phyloP scores from a whole-genome alignment of 2,888 invertebrate genomes.

The Gryllus longicercus region DNA sequence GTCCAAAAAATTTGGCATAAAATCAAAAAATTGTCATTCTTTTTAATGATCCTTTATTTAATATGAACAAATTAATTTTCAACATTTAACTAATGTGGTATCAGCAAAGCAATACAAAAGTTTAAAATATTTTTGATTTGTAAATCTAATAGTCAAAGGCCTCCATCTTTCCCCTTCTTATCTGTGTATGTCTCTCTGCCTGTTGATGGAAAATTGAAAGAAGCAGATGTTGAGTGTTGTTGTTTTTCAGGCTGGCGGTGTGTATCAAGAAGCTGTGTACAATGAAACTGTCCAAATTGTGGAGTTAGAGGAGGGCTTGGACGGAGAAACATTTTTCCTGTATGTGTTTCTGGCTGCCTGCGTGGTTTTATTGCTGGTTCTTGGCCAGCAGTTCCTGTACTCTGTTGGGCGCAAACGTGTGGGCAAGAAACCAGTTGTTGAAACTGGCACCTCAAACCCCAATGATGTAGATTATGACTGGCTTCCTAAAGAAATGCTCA shows the following conservation, averaged over 20 bases:
- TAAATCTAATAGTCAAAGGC: too few relatives aligned
- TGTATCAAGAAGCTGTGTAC: conserved; percentile 85
- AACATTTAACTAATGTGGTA: too few relatives aligned
- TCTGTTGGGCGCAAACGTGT: conserved; percentile 76
- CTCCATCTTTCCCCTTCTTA: too few relatives aligned
- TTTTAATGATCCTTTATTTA: too few relatives aligned
- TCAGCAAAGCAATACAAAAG: too few relatives aligned
- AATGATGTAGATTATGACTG: conserved; percentile 97
- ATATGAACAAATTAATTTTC: too few relatives aligned
- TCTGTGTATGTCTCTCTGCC: too few relatives aligned
- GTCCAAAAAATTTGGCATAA: too few relatives aligned
- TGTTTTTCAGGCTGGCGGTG: conserved; percentile 56
- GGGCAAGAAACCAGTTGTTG: conserved; percentile 59
- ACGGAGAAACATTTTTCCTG: conserved; percentile 98
- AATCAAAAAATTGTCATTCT: too few relatives aligned
- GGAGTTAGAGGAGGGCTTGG: conserved; percentile 94
- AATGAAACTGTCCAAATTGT: conserved; percentile 96
- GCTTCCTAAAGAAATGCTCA: conserved; percentile 89
- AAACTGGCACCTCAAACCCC: conserved; percentile 85
- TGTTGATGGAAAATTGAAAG: neutral
- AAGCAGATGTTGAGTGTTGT: neutral
- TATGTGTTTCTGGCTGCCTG: conserved; percentile 92
- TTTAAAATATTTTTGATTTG: too few relatives aligned
- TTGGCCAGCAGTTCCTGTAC: conserved; percentile 83
- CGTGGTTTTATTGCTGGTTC: conserved; percentile 78